phyloP scores from a whole-genome alignment of 2,888 invertebrate species.

The Habroteleia sp. region DNA sequence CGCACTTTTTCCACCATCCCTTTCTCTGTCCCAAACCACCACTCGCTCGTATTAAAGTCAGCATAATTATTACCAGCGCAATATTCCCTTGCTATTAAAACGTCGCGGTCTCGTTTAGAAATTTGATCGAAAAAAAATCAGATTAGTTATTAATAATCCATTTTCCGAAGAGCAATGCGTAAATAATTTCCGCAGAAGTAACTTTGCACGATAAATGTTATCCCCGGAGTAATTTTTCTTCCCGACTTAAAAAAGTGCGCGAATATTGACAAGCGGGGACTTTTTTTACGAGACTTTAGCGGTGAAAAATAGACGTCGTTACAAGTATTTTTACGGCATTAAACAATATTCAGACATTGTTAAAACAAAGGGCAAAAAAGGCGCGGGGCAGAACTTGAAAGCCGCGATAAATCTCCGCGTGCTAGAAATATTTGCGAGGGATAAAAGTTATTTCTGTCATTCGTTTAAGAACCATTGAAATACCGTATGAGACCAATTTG shows the following conservation, averaged over 20 bases:
- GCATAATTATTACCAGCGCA: too few species aligned
- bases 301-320: background rate
- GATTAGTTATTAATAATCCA: background rate
- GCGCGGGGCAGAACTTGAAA: too few species aligned
- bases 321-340: background rate
- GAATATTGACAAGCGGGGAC: background rate
- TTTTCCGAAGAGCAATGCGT: background rate
- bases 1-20: too few species aligned
- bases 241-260: background rate
- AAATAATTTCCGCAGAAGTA: background rate
- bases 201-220: background rate
- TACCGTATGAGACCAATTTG: slow-evolving; percentile 14
- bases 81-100: too few species aligned
- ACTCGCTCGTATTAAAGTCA: too few species aligned
- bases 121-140: background rate
- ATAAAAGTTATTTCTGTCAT: slow-evolving; percentile 15
- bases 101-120: too few species aligned
- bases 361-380: slow-evolving; percentile 5
- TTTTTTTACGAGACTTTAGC: background rate
- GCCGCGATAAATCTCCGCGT: slow-evolving; percentile 6
- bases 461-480: slow-evolving; percentile 11
- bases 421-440: slow-evolving; percentile 8
- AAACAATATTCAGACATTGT: slow-evolving; percentile 8
- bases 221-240: background rate
- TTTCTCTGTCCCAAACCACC: too few species aligned